These are phyloP conservation scores for Rambutsinella grinnellia DNA, from an alignment of 2,888 invertebrate genomes.

Conservation along the genomic window DNA sequence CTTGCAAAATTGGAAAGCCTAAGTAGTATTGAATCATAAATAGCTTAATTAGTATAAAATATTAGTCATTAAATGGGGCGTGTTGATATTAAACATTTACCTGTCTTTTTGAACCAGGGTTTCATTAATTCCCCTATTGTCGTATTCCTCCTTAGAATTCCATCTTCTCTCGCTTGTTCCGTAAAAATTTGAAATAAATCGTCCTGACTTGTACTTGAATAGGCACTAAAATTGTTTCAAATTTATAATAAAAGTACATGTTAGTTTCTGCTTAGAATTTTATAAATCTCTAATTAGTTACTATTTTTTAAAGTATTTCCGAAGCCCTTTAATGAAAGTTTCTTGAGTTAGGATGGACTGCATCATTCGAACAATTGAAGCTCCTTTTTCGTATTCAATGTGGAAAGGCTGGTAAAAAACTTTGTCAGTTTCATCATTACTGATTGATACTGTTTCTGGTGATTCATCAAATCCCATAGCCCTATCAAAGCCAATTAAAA, in stretches of 20 bases:
- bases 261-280: no score
- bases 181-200: constrained; percentile 70
- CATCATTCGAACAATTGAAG: constrained; percentile 36
- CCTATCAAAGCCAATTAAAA: neutral
- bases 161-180: constrained; percentile 66
- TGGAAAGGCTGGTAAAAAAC: constrained; percentile 19
- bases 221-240: no score
- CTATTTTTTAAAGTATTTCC: constrained; percentile 56
- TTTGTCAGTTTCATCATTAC: constrained; percentile 9
- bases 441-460: constrained; percentile 19
- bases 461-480: constrained; percentile 57
- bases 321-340: constrained; percentile 69
- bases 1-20: constrained; percentile 18
- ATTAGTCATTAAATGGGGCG: no score
- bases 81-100: neutral
- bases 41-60: neutral
- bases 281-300: no score
- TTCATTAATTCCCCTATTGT: neutral
- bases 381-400: constrained; percentile 31
- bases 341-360: constrained; percentile 68
- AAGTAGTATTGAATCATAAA: no score
- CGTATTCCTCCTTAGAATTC: constrained; percentile 36
- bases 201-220: constrained; percentile 69
- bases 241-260: no score
- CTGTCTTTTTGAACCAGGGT: neutral